A percentile compares a stretch with the other conserved stretches of the same genome.
These are phyloP conservation scores for Brotogeris chrysoptera DNA, from an alignment of 2,797 vertebrate genomes.

Conservation along the genomic window DNA sequence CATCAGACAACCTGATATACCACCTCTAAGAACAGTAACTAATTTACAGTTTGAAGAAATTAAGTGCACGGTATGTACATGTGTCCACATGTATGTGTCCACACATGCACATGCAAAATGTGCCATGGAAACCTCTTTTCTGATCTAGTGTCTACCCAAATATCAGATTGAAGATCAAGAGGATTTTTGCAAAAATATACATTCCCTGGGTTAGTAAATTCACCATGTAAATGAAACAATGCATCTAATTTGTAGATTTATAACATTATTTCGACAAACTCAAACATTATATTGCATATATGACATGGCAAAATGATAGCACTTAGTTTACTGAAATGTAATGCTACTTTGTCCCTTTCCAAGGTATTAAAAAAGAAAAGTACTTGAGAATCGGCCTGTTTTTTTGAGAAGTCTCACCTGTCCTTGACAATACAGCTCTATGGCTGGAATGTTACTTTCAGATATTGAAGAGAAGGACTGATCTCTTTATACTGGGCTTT, in stretches of 20 bases:
- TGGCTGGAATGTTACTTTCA: neutral
- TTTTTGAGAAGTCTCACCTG: neutral
- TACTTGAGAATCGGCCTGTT: neutral
- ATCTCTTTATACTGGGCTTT: neutral
- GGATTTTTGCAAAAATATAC: neutral
- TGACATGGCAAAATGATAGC: conserved; percentile 21
- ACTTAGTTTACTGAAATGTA: conserved; percentile 23
- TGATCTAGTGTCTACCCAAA: neutral
- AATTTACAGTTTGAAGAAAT: neutral
- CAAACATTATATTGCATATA: conserved; percentile 1
- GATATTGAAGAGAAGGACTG: neutral
- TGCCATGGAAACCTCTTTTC: neutral
- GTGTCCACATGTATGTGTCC: fast-evolving
- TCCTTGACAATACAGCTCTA: neutral
- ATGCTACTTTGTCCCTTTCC: conserved; percentile 9
- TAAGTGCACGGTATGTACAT: neutral
- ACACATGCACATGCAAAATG: neutral
- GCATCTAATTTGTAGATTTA: neutral
- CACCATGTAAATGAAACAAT: neutral
- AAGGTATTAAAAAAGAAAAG: conserved; percentile 5
- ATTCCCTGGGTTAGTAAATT: neutral
- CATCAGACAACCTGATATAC: neutral
- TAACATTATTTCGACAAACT: neutral
- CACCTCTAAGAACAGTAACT: neutral
- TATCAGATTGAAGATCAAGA: neutral